These are phyloP conservation scores for Eurytoma californica DNA, from an alignment of 2,888 invertebrate species.

Conservation along the genomic window DNA sequence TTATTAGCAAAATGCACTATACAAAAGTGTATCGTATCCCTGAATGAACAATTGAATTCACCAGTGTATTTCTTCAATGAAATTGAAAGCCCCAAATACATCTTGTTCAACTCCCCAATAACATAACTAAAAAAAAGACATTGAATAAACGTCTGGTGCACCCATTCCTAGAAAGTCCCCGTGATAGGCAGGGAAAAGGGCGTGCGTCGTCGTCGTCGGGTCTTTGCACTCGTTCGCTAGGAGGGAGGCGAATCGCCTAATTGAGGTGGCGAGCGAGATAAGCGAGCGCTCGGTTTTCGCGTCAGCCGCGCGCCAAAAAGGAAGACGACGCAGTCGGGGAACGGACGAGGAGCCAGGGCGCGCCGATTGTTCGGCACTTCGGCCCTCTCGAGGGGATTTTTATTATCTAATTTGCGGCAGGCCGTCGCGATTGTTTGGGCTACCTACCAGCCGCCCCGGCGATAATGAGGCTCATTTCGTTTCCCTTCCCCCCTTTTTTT, in stretches of 20 bases:
- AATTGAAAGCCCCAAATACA: too few relatives aligned
- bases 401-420: constrained; percentile 43
- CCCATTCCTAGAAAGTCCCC: constrained; percentile 32
- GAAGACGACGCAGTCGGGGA: not conserved
- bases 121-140: not conserved
- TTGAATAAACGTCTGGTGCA: not conserved
- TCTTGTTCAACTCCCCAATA: too few relatives aligned
- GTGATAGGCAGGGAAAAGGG: constrained; percentile 19
- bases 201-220: constrained; percentile 22
- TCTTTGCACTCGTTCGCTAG: constrained; percentile 48
- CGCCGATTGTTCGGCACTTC: constrained; percentile 47
- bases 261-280: constrained; percentile 52
- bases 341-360: constrained; percentile 1
- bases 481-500: not conserved
- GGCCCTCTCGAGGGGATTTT: constrained; percentile 35
- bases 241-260: constrained; percentile 50
- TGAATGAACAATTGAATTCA: too few relatives aligned
- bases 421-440: not conserved
- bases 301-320: constrained; percentile 11
- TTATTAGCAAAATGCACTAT: too few relatives aligned
- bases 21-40: too few relatives aligned
- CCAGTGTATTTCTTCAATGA: too few relatives aligned
- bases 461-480: constrained; percentile 14
- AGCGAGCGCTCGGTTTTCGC: constrained; percentile 20
- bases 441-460: too few relatives aligned